Conservation (phyloP, 1,140 invertebrate genomes). For the Anthonomus grandis region DNA sequence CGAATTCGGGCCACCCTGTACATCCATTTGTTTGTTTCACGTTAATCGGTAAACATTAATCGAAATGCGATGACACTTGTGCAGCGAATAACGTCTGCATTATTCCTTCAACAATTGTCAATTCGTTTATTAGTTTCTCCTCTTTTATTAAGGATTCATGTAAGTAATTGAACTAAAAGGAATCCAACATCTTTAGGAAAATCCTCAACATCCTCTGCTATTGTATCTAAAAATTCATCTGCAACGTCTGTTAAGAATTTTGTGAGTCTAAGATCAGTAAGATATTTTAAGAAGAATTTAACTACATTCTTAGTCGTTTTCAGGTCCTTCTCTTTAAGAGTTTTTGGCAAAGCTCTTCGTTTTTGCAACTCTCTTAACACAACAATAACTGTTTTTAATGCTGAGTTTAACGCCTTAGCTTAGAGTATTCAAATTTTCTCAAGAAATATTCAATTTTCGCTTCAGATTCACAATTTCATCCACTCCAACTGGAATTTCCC, state of each 20-base stretch:
- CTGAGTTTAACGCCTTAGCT: constrained; percentile 77
- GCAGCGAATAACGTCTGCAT: constrained; percentile 63
- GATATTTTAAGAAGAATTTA: constrained; percentile 72
- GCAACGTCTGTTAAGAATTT: constrained; percentile 69
- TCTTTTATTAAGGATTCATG: constrained; percentile 63
- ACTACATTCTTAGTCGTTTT: constrained; percentile 65
- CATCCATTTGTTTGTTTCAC: too few relatives aligned
- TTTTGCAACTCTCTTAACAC: constrained; percentile 81
- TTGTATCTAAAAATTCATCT: constrained; percentile 71
- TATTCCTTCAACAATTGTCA: constrained; percentile 65
- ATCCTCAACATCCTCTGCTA: constrained; percentile 58
- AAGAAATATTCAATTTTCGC: constrained; percentile 67
- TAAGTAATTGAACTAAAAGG: constrained; percentile 59
- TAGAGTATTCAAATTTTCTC: constrained; percentile 76
- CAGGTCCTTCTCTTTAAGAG: constrained; percentile 66
- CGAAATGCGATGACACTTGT: constrained; percentile 17
- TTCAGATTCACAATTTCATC: constrained; percentile 58
- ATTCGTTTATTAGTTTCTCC: constrained; percentile 58
- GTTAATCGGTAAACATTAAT: too few relatives aligned
- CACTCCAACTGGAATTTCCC: constrained; percentile 51
- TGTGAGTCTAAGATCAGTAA: constrained; percentile 72
- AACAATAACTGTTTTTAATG: constrained; percentile 61
- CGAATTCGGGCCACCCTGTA: too few relatives aligned
- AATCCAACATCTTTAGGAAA: constrained; percentile 54
- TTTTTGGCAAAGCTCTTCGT: constrained; percentile 67